A percentile compares a stretch with the other conserved stretches of the same genome.
Evolutionary conservation across 1,140 invertebrate genomes (phyloP).

Genomic region (Drosophila ambigua): DNA sequence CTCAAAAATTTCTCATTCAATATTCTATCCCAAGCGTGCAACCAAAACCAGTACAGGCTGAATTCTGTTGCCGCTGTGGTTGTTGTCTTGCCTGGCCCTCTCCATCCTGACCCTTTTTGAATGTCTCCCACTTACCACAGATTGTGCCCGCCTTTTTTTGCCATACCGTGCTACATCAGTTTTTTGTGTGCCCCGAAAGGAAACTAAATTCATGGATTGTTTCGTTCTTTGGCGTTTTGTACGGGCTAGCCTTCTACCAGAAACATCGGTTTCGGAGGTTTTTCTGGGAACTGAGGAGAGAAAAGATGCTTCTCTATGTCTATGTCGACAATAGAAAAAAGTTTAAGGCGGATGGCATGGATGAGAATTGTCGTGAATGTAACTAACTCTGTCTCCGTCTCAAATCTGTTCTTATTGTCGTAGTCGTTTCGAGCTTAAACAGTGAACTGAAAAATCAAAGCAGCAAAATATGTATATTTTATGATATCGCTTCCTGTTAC

Average conservation of each 20-base stretch:
- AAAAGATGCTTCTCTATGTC: slow-evolving; percentile 6
- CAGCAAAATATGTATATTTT: too few species aligned
- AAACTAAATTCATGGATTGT: slow-evolving; percentile 80
- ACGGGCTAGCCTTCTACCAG: slow-evolving; percentile 53
- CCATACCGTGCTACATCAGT: slow-evolving; percentile 35
- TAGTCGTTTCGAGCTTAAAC: too few species aligned
- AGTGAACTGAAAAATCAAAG: too few species aligned
- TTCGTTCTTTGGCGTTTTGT: slow-evolving; percentile 72
- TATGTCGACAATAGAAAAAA: slow-evolving; percentile 26
- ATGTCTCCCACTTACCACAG: slow-evolving; percentile 21
- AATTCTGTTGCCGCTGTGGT: slow-evolving; percentile 33
- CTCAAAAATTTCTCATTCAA: slow-evolving; percentile 41
- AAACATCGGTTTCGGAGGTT: slow-evolving; percentile 38
- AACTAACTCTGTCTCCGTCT: too few species aligned
- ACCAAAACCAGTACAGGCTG: slow-evolving; percentile 42
- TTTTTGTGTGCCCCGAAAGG: slow-evolving; percentile 64
- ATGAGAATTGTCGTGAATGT: too few species aligned
- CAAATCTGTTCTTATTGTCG: too few species aligned
- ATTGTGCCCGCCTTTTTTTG: slow-evolving; percentile 45
- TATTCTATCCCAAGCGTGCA: slow-evolving; percentile 43
- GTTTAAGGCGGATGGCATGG: too few species aligned
- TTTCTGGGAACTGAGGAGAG: slow-evolving; percentile 14
- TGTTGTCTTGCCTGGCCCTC: slow-evolving; percentile 10
- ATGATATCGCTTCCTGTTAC: too few species aligned
- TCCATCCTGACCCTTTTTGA: background rate